These are phyloP conservation scores for Drosophila mauritiana DNA, from an alignment of 1,140 invertebrate species.

Conservation along the genomic window DNA sequence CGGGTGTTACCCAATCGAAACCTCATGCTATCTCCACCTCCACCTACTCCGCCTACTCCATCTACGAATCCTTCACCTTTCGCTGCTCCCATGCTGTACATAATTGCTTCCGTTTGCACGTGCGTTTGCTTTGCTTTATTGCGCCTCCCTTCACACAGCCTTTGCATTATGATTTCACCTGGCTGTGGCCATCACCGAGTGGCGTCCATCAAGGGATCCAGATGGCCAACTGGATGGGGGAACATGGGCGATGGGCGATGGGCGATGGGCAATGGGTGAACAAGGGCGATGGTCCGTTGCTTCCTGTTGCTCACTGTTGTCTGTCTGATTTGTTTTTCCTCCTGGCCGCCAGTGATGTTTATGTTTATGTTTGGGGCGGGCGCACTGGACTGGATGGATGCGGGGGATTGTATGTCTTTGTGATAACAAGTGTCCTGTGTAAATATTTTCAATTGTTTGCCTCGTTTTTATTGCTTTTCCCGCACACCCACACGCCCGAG, in stretches of 20 bases:
- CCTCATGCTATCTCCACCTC: constrained; percentile 13
- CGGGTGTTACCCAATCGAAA: constrained; percentile 8
- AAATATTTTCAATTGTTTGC: constrained; percentile 82
- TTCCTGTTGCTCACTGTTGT: constrained; percentile 73
- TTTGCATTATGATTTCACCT: constrained; percentile 67
- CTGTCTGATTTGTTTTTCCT: constrained; percentile 72
- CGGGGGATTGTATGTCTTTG: constrained; percentile 64
- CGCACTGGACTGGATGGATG: constrained; percentile 3
- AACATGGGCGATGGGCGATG: too few species aligned
- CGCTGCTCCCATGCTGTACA: constrained; percentile 63
- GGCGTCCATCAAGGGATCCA: constrained; percentile 31
- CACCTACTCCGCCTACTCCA: not conserved
- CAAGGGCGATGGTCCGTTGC: constrained; percentile 38
- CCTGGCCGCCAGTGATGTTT: constrained; percentile 48
- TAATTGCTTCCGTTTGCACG: constrained; percentile 81
- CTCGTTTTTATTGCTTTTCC: constrained; percentile 78
- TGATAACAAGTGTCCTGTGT: constrained; percentile 81
- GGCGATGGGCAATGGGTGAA: too few species aligned
- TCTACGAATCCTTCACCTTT: not conserved
- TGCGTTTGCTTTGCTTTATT: constrained; percentile 69
- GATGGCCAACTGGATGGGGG: constrained; percentile 8
- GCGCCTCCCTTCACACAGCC: constrained; percentile 38
- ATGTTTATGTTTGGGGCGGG: constrained; percentile 41
- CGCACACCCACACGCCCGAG: constrained; percentile 25
- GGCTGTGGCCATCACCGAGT: constrained; percentile 21